Evolutionary conservation across 2,888 invertebrate genomes (phyloP).

Genomic region (Scelioninae gen. 2): DNA sequence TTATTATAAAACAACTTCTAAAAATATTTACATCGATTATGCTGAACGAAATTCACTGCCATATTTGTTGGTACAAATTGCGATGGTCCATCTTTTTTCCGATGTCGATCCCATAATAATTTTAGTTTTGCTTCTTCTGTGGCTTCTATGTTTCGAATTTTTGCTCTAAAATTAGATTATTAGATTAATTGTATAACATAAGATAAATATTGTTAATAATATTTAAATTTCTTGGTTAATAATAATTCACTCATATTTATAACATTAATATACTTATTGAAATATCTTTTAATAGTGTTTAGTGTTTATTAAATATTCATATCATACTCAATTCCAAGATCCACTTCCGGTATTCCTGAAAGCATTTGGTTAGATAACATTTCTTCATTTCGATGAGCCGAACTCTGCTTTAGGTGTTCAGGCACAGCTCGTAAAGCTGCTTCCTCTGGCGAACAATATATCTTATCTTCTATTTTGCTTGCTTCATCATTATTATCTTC

Average conservation of each 20-base stretch:
- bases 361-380: slow-evolving; percentile 99
- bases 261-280: no score
- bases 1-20: neutral
- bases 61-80: slow-evolving; percentile 98
- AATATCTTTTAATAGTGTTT: no score
- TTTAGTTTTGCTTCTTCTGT: slow-evolving; percentile 98
- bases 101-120: slow-evolving; percentile 90
- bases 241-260: no score
- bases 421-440: slow-evolving; percentile 93
- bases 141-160: slow-evolving; percentile 98
- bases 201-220: no score
- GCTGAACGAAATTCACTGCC: slow-evolving; percentile 98
- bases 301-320: slow-evolving; percentile 14
- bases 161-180: slow-evolving; percentile 79
- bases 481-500: slow-evolving; percentile 66
- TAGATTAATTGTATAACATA: no score
- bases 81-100: slow-evolving; percentile 94
- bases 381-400: slow-evolving; percentile 94
- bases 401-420: slow-evolving; percentile 90
- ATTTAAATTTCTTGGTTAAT: no score
- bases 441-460: slow-evolving; percentile 90
- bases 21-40: slow-evolving; percentile 88
- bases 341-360: slow-evolving; percentile 99
- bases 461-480: slow-evolving; percentile 74
- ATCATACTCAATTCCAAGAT: slow-evolving; percentile 94